These are phyloP conservation scores for Leptopilina myrica DNA, from an alignment of 2,888 invertebrate species.

Conservation along the genomic window DNA sequence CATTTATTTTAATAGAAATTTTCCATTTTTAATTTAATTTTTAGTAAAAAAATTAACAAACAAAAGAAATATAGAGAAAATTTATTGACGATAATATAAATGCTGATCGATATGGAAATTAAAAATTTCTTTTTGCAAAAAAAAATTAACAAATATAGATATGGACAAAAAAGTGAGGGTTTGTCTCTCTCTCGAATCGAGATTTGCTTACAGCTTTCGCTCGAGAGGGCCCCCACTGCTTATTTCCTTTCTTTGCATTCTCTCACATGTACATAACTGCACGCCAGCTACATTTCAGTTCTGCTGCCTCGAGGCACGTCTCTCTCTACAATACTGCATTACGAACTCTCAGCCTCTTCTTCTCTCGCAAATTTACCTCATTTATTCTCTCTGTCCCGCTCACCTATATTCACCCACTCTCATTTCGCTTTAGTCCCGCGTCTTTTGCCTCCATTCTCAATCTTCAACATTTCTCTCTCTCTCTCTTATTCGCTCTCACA, in stretches of 20 bases:
- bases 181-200: conserved; percentile 44
- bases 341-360: conserved; percentile 58
- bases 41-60: too few relatives aligned
- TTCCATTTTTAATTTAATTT: too few relatives aligned
- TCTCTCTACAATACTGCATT: conserved; percentile 65
- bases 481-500: too few relatives aligned
- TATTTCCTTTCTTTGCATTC: conserved; percentile 57
- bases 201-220: conserved; percentile 50
- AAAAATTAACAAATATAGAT: not conserved
- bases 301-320: conserved; percentile 62
- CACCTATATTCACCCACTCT: conserved; percentile 48
- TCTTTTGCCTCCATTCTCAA: conserved; percentile 8
- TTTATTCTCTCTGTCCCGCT: conserved; percentile 41
- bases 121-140: not conserved
- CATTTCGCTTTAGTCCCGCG: not conserved
- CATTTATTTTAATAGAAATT: too few relatives aligned
- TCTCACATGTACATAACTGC: conserved; percentile 58
- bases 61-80: too few relatives aligned
- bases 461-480: not conserved
- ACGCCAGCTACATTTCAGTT: conserved; percentile 60
- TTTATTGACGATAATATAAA: too few relatives aligned
- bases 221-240: conserved; percentile 5
- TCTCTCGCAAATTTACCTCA: conserved; percentile 44
- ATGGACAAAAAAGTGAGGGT: conserved; percentile 1
- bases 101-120: too few relatives aligned